Evolutionary conservation across 2,113 vertebrate genomes (phyloP).

Genomic region (Chionomys nivalis): DNA sequence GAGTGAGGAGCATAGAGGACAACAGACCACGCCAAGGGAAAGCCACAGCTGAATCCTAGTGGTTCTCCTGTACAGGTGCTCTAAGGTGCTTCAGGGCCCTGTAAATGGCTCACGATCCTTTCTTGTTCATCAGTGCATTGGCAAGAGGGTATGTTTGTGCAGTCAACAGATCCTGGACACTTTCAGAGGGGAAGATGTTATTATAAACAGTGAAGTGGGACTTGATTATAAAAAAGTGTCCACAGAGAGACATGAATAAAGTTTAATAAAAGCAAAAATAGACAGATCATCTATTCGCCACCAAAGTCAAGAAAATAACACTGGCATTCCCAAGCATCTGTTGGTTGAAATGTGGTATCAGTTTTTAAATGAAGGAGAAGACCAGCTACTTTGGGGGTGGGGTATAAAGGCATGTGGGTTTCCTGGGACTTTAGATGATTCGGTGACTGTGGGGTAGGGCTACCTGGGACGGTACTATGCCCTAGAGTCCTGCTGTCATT

Average conservation of each 20-base stretch:
- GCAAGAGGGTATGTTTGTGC: background rate
- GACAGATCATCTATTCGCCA: background rate
- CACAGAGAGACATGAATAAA: background rate
- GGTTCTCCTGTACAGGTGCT: background rate
- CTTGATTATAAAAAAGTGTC: background rate
- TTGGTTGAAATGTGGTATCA: conserved; percentile 37
- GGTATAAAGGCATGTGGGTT: background rate
- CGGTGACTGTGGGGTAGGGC: background rate
- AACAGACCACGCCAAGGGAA: background rate
- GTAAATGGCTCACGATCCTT: background rate
- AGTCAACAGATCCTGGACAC: background rate
- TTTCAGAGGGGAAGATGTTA: background rate
- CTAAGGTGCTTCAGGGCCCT: background rate
- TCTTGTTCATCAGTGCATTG: fast-evolving
- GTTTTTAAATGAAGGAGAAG: background rate
- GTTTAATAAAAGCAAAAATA: conserved; percentile 26
- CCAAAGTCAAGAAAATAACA: background rate
- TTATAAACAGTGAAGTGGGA: background rate
- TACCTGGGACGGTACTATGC: background rate
- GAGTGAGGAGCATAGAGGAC: background rate
- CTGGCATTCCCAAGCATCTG: background rate
- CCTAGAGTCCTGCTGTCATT: background rate
- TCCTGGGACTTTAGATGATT: background rate
- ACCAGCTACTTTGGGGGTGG: background rate
- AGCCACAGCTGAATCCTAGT: background rate